Base-by-base conservation (phyloP, 2,888 invertebrate species). In the Erebia epiphron region DNA sequence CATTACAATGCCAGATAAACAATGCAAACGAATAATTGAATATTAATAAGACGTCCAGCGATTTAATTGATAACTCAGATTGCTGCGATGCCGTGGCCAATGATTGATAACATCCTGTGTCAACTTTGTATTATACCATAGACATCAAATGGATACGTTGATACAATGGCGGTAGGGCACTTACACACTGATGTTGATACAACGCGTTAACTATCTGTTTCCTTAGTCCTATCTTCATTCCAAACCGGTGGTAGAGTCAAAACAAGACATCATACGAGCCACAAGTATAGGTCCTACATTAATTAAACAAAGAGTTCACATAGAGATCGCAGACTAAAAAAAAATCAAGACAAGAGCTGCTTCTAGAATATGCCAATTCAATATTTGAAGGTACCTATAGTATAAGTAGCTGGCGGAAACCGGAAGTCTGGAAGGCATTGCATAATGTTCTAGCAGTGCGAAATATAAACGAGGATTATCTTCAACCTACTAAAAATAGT, bases 101-200 rank as follows among this genome's bases (percentile, higher is more conserved):
- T 86, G 86, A 86, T 85, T 83, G 86, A 86, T 86, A 80, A 80
- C 84, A 83, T 87, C 86, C 85, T 84, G 78, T 74, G 77, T 73
- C 73, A 67, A 52, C 26, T 46, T 56, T 26, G 67, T 63, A 26
- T 41, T 26, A 21, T 52, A 43, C 58, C 61, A 14, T 61, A 14
- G 26, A 61, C 52, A 14, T 11, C 16, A 54, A 11, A 49, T 18
- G 43, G 18, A 66, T 60, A 21, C 56, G 56, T 21, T 60, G 60
- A 60, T 50, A 49, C 62, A 46, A 46, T 50, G 63, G 21, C 21
- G 21, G 18, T 18, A 63, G 35, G 35, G 49, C 46, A 9, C 21
- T n/a, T 26, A 26, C 63, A 63, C 18, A 61, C 26, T 50, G 26
- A 35, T 18, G 41, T 46, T 46, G 2, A 11, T n/a, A 46, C 9